These are phyloP conservation scores for Salpingus planirostris DNA, from an alignment of 2,888 invertebrate species.

Conservation along the genomic window DNA sequence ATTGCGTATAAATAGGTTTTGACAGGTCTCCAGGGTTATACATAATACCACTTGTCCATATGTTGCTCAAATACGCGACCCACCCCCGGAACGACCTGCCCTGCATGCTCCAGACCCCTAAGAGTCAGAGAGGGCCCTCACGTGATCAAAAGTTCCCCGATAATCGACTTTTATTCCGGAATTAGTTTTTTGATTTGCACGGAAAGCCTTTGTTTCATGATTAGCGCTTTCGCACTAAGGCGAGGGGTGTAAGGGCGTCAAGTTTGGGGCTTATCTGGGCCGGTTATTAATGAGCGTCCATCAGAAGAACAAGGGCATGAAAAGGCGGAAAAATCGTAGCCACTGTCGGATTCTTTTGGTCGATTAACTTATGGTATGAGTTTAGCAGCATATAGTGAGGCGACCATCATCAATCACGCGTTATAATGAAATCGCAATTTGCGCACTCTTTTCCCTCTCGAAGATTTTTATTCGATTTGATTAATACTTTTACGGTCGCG, in stretches of 20 bases:
- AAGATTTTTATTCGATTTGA: conserved; percentile 2
- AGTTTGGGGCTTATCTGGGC: too few relatives aligned
- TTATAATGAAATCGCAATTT: conserved; percentile 34
- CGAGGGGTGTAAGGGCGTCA: too few relatives aligned
- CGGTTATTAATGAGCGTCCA: conserved; percentile 10
- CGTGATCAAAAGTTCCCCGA: too few relatives aligned
- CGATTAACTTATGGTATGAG: conserved; percentile 32
- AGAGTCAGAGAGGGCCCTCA: too few relatives aligned
- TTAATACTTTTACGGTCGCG: conserved; percentile 13
- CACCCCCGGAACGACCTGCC: conserved; percentile 20
- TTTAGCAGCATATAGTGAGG: conserved; percentile 27
- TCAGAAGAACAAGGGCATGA: conserved; percentile 7
- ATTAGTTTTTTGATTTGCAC: too few relatives aligned
- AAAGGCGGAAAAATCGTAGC: too few relatives aligned
- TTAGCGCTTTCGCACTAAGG: too few relatives aligned
- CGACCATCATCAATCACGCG: conserved; percentile 30
- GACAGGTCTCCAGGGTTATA: conserved; percentile 40
- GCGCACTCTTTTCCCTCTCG: too few relatives aligned
- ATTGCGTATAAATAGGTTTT: conserved; percentile 39
- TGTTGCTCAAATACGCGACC: conserved; percentile 30
- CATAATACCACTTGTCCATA: conserved; percentile 45
- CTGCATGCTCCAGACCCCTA: conserved; percentile 3
- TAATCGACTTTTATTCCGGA: too few relatives aligned
- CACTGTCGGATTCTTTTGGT: conserved; percentile 30
- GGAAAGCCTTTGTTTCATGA: too few relatives aligned